A percentile compares a stretch with the other conserved stretches of the same genome.
phyloP scores from a whole-genome alignment of 1,140 invertebrate genomes.

The Drosophila albomicans region DNA sequence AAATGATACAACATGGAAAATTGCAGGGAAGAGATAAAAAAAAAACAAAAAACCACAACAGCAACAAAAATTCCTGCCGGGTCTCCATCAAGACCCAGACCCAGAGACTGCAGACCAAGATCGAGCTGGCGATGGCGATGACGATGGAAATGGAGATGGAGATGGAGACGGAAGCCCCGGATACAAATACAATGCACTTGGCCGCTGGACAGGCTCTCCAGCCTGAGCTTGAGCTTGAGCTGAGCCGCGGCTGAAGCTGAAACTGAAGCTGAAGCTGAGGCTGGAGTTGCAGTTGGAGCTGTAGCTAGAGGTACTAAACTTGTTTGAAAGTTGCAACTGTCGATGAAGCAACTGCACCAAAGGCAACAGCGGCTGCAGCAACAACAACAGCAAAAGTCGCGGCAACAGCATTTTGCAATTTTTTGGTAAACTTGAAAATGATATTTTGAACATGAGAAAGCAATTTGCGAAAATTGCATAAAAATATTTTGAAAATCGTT shows the following conservation, averaged over 20 bases:
- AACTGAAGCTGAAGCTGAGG: conserved; percentile 57
- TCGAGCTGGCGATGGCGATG: background rate
- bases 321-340: conserved; percentile 79
- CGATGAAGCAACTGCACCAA: conserved; percentile 42
- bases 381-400: background rate
- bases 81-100: background rate
- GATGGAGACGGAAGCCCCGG: conserved; percentile 23
- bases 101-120: background rate
- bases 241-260: conserved; percentile 42
- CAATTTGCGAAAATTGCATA: conserved; percentile 46
- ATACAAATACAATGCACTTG: conserved; percentile 43
- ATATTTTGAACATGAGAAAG: conserved; percentile 53
- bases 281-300: background rate
- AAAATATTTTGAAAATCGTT: conserved; percentile 1
- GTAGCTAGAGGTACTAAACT: conserved; percentile 62
- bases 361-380: conserved; percentile 17
- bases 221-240: conserved; percentile 4
- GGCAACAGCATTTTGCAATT: conserved; percentile 41
- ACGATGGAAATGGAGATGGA: background rate
- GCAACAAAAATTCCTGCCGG: conserved; percentile 61
- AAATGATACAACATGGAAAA: conserved; percentile 57
- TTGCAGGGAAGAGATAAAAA: conserved; percentile 25
- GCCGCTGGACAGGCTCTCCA: conserved; percentile 12
- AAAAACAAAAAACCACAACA: conserved; percentile 16
- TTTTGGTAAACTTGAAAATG: conserved; percentile 58